Evolutionary conservation across 2,888 invertebrate species (phyloP), one percentile per base, ranked within the genome.

Genomic region (Ptychoptera albimana): DNA sequence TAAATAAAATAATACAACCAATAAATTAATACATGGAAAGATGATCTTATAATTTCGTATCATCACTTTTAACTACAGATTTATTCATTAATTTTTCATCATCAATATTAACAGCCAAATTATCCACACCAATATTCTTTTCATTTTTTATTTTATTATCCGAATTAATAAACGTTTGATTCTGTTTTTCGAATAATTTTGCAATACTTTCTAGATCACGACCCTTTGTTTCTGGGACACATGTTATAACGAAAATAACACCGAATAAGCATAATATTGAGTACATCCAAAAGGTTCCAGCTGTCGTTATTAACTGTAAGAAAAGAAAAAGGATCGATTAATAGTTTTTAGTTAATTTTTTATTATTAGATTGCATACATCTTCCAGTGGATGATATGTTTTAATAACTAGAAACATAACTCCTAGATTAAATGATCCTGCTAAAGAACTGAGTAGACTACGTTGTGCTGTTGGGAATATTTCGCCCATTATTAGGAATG

Each of bases 161-260:
- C 4, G 2, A 4, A 8, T 32, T 32, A 32, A 32, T 32, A 5
- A 23, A 5, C 3, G 7, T 23, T 6, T 13, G 37, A 10, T 43
- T 30, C 10, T 38, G 14, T n/a, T 39, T 44, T 30, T 40, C 30
- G 29, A 48, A 48, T 34, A 48, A 36, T 34, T 68, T 61, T 52
- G 74, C 73, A 50, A 80, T 78, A 54, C 79, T 77, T 15, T 75
- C 75, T 10, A 79, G 64, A 1, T 76, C 73, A 55, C 75, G 77
- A n/a, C 79, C 79, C 55, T 78, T 79, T 1, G 80, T 80, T 60
- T 80, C 80, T 0, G 79, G 80, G 0, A 79, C 72, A 46, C 63
- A 58, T 48, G 69, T 63, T 4, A 69, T 53, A 0, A 73, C 73
- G 55, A 73, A 73, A 51, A 72, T 55, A 54, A 72, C 71, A 1